Conservation (phyloP, 2,888 invertebrate species). For the Penaeus monodon region DNA sequence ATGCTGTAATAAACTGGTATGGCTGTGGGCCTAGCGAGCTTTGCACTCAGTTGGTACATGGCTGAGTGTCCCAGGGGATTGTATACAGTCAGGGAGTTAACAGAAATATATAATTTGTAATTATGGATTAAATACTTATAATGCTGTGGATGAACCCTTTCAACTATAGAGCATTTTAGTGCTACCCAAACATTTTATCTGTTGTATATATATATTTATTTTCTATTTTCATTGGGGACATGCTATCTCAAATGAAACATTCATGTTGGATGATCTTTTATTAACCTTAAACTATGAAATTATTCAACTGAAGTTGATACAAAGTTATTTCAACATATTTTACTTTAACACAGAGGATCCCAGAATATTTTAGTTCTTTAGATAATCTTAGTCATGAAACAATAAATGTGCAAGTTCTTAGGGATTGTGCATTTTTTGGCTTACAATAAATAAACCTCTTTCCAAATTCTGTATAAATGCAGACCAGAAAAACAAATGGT, state of each 20-base stretch:
- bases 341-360: too few relatives aligned
- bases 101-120: slow-evolving; percentile 20
- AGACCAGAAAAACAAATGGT: too few relatives aligned
- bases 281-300: slow-evolving; percentile 13
- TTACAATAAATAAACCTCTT: too few relatives aligned
- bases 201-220: slow-evolving; percentile 57
- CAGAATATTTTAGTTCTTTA: too few relatives aligned
- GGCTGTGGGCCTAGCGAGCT: too few relatives aligned
- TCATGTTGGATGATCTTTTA: slow-evolving; percentile 34
- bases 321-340: background rate
- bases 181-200: slow-evolving; percentile 41
- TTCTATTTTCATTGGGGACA: slow-evolving; percentile 52
- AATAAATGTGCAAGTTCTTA: too few relatives aligned
- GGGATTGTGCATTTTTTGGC: too few relatives aligned
- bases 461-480: too few relatives aligned
- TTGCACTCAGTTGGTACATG: background rate
- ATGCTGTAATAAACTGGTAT: too few relatives aligned
- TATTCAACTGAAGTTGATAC: background rate
- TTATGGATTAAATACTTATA: slow-evolving; percentile 36
- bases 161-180: slow-evolving; percentile 42
- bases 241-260: slow-evolving; percentile 52
- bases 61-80: slow-evolving; percentile 2
- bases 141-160: slow-evolving; percentile 38
- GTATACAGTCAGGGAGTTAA: slow-evolving; percentile 19
- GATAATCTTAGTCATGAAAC: too few relatives aligned